Conservation (phyloP, 1,140 invertebrate species). For the Helicoverpa zea region DNA sequence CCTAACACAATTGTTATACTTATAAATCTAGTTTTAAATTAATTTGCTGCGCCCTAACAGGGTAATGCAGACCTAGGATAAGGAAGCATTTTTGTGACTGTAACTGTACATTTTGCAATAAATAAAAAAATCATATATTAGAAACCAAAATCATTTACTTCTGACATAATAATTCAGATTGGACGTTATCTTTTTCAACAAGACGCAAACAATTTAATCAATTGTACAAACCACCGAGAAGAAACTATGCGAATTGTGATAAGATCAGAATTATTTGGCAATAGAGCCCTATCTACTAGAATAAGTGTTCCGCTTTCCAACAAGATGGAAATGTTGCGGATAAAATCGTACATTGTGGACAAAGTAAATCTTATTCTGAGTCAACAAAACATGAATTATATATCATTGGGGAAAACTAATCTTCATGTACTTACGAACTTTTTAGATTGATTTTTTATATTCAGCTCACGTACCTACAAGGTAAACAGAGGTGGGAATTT, state of each 20-base stretch:
- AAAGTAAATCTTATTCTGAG: not conserved
- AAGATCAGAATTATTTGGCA: conserved; percentile 38
- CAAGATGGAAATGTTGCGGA: conserved; percentile 23
- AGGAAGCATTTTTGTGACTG: too few species aligned
- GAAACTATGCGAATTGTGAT: conserved; percentile 8
- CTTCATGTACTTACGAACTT: not conserved
- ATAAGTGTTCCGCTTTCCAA: conserved; percentile 36
- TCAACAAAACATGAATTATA: not conserved
- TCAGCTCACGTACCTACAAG: not conserved
- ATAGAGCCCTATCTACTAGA: conserved; percentile 22
- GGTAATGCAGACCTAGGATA: too few species aligned
- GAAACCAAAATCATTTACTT: not conserved
- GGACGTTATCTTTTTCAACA: not conserved
- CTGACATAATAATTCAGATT: too few species aligned
- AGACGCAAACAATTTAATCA: conserved; percentile 23
- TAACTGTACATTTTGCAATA: too few species aligned
- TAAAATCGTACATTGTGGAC: conserved; percentile 18
- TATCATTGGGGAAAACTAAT: not conserved
- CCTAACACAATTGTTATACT: too few species aligned
- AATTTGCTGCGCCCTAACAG: too few species aligned
- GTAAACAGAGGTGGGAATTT: not conserved
- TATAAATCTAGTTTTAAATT: too few species aligned
- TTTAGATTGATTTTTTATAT: not conserved
- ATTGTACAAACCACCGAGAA: conserved; percentile 1
- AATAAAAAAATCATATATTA: too few species aligned